Evolutionary conservation across 2,888 invertebrate species (phyloP), one percentile per base, ranked within the genome.

Genomic region (Andrena bucephala): DNA sequence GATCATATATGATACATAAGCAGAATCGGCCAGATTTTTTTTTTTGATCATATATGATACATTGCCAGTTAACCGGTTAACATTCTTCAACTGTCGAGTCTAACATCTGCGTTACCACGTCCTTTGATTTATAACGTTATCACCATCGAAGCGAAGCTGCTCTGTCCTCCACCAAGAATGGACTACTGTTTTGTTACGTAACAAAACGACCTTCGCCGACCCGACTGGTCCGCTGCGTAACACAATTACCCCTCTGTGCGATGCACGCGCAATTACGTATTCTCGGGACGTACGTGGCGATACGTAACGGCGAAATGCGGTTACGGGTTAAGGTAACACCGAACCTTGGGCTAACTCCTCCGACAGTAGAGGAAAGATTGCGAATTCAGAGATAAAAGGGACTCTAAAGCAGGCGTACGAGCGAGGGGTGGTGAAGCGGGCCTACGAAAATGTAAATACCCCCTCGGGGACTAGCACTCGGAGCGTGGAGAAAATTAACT

Each of bases 401-500:
- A 71, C 54, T 36, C 67, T 31, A 36, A 50, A 24, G 52, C 33
- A 10, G 50, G 52, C 42, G 24, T 57, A 48, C 42, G 57, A 24
- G 8, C 60, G 59, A 31, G 42, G 33, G 62, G 29, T 59, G 42
- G 57, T 75, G 68, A 65, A 79, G 71, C 67, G 71, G 68, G 71
- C 42, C 67, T 80, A 73, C 71, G 83, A 86, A 87, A 89, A 91
- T 89, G 86, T 87, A 89, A 90, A 91, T 89, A 87, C 36, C 67
- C 67, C 69, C 73, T 71, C 20, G 36, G 82, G 86, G 81, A 73
- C 85, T 87, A 85, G 84, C 87, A 84, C 77, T 87, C 80, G 65
- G 78, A 65, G 72, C 68, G 77, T 66, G 67, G 85, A 84, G 88
- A 88, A 88, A 91, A 91, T 91, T 89, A 91, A 89, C 86, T 85